Percentiles rank a stretch among this genome's conserved stretches.
Conservation (phyloP, 2,113 vertebrate species). For the Hippoglossus stenolepis region DNA sequence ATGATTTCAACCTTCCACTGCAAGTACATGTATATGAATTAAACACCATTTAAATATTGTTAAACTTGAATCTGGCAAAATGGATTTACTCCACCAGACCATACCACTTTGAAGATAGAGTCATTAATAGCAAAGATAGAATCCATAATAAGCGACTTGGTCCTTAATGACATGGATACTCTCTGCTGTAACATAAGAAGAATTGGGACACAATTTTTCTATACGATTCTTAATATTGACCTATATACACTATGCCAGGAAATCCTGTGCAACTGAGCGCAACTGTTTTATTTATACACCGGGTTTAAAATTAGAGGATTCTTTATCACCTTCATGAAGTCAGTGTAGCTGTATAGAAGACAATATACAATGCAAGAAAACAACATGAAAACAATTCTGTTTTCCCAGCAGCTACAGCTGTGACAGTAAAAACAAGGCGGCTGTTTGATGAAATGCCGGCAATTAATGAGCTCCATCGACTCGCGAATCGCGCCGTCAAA, state of each 20-base stretch:
- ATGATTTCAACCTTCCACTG: too few relatives aligned
- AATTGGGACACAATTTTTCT: background rate
- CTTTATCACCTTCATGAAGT: conserved; percentile 5
- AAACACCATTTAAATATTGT: background rate
- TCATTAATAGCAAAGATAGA: background rate
- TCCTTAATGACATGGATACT: background rate
- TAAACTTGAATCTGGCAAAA: background rate
- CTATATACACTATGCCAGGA: background rate
- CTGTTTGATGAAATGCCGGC: conserved; percentile 49
- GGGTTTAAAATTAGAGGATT: conserved; percentile 28
- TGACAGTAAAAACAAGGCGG: conserved; percentile 40
- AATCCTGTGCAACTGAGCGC: background rate
- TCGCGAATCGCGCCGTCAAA: conserved; percentile 41
- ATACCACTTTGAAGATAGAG: background rate
- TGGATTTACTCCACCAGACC: background rate
- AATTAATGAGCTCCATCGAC: conserved; percentile 57
- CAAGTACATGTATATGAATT: background rate
- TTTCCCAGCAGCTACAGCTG: conserved; percentile 38
- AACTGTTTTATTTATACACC: conserved; percentile 14
- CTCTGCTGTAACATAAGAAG: background rate
- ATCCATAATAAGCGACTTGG: background rate
- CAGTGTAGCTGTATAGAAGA: conserved; percentile 14
- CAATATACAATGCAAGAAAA: conserved; percentile 40
- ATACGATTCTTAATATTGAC: background rate
- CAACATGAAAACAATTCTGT: conserved; percentile 45